Conservation (phyloP, 2,113 vertebrate species). For the Pyrgilauda ruficollis region DNA sequence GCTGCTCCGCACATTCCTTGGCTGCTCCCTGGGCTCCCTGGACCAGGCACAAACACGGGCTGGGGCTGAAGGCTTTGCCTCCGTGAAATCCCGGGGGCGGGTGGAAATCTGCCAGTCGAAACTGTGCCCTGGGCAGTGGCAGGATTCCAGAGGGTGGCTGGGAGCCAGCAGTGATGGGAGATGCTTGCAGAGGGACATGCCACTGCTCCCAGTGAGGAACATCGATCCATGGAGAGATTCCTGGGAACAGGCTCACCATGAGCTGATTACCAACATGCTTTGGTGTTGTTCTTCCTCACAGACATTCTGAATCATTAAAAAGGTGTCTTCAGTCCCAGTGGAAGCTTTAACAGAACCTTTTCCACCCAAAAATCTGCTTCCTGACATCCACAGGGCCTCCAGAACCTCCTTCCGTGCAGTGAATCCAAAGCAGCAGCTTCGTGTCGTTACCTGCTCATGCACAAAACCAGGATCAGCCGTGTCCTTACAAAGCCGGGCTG, state of each 20-base stretch:
- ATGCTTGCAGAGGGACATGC: background rate
- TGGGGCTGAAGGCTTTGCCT: background rate
- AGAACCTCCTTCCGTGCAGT: accelerated
- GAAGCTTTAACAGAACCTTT: background rate
- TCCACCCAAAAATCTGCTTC: background rate
- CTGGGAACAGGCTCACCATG: accelerated
- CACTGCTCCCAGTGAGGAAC: background rate
- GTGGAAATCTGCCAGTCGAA: constrained; percentile 11
- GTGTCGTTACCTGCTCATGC: accelerated
- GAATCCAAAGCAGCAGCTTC: background rate
- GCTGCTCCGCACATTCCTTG: background rate
- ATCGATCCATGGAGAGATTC: accelerated
- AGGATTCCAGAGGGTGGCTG: background rate
- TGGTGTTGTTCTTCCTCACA: accelerated
- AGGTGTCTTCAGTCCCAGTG: background rate
- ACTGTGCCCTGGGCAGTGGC: background rate
- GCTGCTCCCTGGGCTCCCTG: background rate
- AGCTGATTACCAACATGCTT: background rate
- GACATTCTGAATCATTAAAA: background rate
- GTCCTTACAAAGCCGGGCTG: background rate
- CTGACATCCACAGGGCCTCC: background rate
- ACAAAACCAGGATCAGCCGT: accelerated
- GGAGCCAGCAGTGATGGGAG: background rate
- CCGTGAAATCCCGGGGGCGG: accelerated
- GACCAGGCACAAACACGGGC: background rate